Evolutionary conservation across 2,888 invertebrate genomes (phyloP).

Genomic region (Lamellibrachia columna): DNA sequence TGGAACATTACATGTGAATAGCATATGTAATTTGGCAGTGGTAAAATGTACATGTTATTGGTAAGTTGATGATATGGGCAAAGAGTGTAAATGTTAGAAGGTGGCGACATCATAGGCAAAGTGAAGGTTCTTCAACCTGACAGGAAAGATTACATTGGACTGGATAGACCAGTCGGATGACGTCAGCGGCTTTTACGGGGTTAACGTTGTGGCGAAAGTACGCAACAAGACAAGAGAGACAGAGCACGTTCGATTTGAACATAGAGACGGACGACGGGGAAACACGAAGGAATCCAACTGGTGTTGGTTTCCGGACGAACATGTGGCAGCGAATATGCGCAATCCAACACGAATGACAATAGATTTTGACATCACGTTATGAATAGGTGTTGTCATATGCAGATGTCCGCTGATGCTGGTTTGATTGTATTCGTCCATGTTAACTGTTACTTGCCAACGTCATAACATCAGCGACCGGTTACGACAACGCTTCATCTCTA

Average conservation of each 20-base stretch:
- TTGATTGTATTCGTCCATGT: background rate
- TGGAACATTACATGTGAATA: background rate
- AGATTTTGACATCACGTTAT: background rate
- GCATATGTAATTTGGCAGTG: background rate
- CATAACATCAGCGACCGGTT: background rate
- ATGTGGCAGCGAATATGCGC: background rate
- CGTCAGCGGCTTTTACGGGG: background rate
- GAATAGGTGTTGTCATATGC: background rate
- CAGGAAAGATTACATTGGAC: background rate
- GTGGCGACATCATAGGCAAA: background rate
- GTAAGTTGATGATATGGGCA: background rate
- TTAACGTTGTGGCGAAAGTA: background rate
- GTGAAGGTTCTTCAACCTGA: background rate
- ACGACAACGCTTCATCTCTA: background rate
- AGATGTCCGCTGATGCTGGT: background rate
- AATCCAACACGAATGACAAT: background rate
- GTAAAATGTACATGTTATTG: background rate
- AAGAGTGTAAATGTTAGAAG: background rate
- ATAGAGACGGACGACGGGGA: background rate
- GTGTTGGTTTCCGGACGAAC: background rate
- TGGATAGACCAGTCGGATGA: background rate
- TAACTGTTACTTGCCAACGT: background rate
- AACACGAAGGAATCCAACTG: background rate
- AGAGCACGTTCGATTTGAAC: background rate
- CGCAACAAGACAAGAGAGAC: background rate